Base-by-base conservation (phyloP, 2,797 vertebrate genomes). In the Alauda arvensis region DNA sequence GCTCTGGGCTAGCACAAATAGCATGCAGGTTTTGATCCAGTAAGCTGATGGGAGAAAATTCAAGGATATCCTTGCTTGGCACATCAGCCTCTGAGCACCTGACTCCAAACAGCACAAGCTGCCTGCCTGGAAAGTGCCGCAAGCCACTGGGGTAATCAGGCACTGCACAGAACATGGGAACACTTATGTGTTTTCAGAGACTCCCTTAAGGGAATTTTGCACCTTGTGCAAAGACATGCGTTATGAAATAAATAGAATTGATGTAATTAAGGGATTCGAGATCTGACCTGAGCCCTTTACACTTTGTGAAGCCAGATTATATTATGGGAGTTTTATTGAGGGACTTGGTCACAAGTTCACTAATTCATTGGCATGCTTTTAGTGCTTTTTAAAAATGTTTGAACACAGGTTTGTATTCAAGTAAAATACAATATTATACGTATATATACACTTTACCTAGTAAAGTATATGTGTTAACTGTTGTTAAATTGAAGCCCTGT, bases 341-440 rank as follows among this genome's bases (percentile, higher is more conserved):
- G 60, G 51, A 63, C 33, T 84, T 8, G 4, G 40, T 69, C 70
- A 3, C 63, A 45, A 60, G 8, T 60, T 79, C 21, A 10, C 71
- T 24, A 55, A 56, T 49, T 77, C 11, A 29, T 57, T 83, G 63
- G 33, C 65, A 82, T 39, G 53, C 62, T 89, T 94, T 26, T 53
- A 48, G 42, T 17, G 6, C 1, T 51, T 78, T 91, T 83, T 72
- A 53, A 4, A 2, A 75, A 74, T 31, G 19, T 76, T 14, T 52
- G 66, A 74, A 49, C 5, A 3, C 48, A 81, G 70, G 51, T 95
- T 86, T 94, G 29, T 82, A 88, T 80, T 87, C 45, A 71, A 83
- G 29, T 63, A 63, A 63, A 53, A n/a, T 19, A 61, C 7, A 40
- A 1, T 42, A 21, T 34, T 19, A 28, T n/a, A 24, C 17, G 7